phyloP scores from a whole-genome alignment of 2,113 vertebrate species.

The Anhinga anhinga region DNA sequence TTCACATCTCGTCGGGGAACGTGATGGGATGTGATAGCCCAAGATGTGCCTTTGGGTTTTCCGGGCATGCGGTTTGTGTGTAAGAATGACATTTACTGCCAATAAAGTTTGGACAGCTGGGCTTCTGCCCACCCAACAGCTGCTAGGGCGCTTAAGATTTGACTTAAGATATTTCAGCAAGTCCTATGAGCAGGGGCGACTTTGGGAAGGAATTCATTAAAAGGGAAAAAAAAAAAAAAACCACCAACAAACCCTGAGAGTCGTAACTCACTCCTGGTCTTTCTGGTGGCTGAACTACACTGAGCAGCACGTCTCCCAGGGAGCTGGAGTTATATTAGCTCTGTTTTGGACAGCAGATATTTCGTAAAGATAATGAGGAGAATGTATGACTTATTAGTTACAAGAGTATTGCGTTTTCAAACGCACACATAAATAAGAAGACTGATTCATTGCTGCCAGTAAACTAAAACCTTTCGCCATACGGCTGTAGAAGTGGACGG shows the following conservation, averaged over 20 bases:
- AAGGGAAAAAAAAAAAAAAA: background rate
- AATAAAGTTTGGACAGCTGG: constrained; percentile 54
- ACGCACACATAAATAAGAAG: background rate
- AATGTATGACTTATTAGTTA: constrained; percentile 47
- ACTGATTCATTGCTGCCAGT: background rate
- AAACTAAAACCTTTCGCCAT: background rate
- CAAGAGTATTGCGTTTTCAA: background rate
- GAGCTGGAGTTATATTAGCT: constrained; percentile 7
- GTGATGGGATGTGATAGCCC: constrained; percentile 47
- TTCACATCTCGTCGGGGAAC: constrained; percentile 37
- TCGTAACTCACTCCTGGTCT: background rate
- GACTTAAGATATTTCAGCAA: constrained; percentile 4
- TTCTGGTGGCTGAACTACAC: background rate
- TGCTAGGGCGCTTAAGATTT: constrained; percentile 17
- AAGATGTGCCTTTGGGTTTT: constrained; percentile 48
- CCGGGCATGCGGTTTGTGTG: background rate
- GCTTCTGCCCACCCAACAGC: constrained; percentile 58
- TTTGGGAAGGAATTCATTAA: background rate
- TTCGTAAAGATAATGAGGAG: constrained; percentile 45
- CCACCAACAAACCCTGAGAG: background rate
- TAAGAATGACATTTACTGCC: constrained; percentile 67
- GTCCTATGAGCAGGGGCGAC: background rate
- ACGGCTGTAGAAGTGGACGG: background rate
- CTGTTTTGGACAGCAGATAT: constrained; percentile 33
- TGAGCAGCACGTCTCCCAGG: background rate